A percentile compares a stretch with the other conserved stretches of the same genome.
Conservation (phyloP, 2,888 invertebrate genomes). For the Cantharis flavilabris region DNA sequence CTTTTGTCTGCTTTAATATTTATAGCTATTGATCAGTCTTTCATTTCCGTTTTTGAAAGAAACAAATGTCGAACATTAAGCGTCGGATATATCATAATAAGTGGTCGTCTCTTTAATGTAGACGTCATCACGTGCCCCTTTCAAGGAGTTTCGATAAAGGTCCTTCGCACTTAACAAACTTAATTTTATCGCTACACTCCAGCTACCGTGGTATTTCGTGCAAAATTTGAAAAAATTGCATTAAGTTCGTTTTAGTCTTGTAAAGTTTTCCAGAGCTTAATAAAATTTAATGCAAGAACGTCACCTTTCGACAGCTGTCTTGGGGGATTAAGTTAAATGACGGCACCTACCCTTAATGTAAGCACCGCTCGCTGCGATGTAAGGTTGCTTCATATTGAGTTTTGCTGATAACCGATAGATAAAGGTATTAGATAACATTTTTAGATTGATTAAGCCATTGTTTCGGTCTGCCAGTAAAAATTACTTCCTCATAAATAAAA, state of each 20-base stretch:
- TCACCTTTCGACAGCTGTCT: slow-evolving; percentile 17
- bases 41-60: slow-evolving; percentile 22
- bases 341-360: slow-evolving; percentile 30
- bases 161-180: not conserved
- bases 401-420: slow-evolving; percentile 20
- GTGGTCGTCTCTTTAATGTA: slow-evolving; percentile 31
- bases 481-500: not conserved
- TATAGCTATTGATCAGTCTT: slow-evolving; percentile 26
- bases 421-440: not conserved
- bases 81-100: slow-evolving; percentile 32
- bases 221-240: not conserved
- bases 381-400: slow-evolving; percentile 19
- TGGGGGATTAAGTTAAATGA: slow-evolving; percentile 10
- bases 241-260: not conserved
- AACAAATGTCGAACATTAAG: slow-evolving; percentile 30
- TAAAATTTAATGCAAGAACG: slow-evolving; percentile 8
- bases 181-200: not conserved
- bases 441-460: not conserved
- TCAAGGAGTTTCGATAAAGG: not conserved
- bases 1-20: slow-evolving; percentile 19
- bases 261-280: not conserved
- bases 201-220: not conserved
- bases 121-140: slow-evolving; percentile 18
- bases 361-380: slow-evolving; percentile 24
- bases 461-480: not conserved